Conservation (phyloP, 2,113 vertebrate species). For the Elanus axillaris region DNA sequence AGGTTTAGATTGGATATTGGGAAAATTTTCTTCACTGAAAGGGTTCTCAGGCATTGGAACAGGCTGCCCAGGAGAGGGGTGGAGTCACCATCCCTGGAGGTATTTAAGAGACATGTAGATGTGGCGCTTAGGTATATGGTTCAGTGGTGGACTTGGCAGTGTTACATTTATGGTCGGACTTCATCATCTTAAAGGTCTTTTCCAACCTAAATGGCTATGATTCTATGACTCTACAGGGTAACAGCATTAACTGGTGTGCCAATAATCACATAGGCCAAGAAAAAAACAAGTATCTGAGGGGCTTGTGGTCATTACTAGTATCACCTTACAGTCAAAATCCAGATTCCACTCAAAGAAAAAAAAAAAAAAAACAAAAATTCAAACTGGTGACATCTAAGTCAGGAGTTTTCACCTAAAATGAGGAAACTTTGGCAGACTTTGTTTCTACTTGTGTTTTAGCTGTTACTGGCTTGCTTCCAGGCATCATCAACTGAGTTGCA, state of each 20-base stretch:
- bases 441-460: neutral
- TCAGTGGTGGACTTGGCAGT: neutral
- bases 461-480: neutral
- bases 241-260: neutral
- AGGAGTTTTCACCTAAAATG: neutral
- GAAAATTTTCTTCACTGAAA: neutral
- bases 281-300: neutral
- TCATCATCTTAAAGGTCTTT: neutral
- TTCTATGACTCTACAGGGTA: neutral
- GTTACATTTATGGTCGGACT: neutral
- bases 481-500: fast-evolving
- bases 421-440: neutral
- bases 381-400: neutral
- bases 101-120: fast-evolving
- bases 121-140: fast-evolving
- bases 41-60: neutral
- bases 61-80: neutral
- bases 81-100: neutral
- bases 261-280: neutral
- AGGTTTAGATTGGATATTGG: neutral
- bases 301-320: neutral
- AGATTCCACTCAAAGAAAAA: neutral
- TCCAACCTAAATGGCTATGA: neutral
- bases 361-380: neutral
- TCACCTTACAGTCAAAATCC: neutral